A percentile compares a stretch with the other conserved stretches of the same genome.
phyloP scores from a whole-genome alignment of 2,888 invertebrate species.

The Drosophila nigritarsus region DNA sequence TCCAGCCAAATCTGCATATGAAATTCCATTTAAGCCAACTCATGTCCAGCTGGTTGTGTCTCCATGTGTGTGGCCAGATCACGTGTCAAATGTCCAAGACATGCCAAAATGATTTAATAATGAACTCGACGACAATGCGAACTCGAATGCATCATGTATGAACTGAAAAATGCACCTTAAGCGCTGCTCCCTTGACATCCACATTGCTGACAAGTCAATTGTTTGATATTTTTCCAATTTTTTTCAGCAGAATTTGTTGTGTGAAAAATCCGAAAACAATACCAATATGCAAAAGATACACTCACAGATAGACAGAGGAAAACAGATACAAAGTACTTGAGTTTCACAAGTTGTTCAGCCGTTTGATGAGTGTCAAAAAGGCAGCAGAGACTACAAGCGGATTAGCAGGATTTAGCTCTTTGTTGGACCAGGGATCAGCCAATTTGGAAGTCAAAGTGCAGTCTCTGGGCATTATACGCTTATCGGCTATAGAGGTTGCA shows the following conservation, averaged over 20 bases:
- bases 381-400: conserved; percentile 69
- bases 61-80: conserved; percentile 70
- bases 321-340: conserved; percentile 52
- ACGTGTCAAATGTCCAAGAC: conserved; percentile 61
- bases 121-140: conserved; percentile 69
- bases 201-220: conserved; percentile 71
- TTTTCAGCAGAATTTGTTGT: conserved; percentile 64
- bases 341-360: conserved; percentile 54
- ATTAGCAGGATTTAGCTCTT: conserved; percentile 73
- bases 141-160: conserved; percentile 50
- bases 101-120: conserved; percentile 71
- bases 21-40: conserved; percentile 55
- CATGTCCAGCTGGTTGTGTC: conserved; percentile 67
- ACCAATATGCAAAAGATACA: conserved; percentile 70
- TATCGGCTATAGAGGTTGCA: conserved; percentile 54
- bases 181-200: conserved; percentile 72
- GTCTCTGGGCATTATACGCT: conserved; percentile 67
- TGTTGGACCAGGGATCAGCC: conserved; percentile 69
- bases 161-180: conserved; percentile 50
- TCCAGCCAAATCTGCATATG: conserved; percentile 62
- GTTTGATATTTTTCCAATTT: conserved; percentile 46
- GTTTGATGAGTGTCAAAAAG: conserved; percentile 79
- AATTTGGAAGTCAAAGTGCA: conserved; percentile 79
- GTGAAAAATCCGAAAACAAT: conserved; percentile 50
- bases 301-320: conserved; percentile 2